Percentiles rank a stretch among this genome's conserved stretches.
Conservation (phyloP, 2,113 vertebrate species). For the Zosterops pallidus region DNA sequence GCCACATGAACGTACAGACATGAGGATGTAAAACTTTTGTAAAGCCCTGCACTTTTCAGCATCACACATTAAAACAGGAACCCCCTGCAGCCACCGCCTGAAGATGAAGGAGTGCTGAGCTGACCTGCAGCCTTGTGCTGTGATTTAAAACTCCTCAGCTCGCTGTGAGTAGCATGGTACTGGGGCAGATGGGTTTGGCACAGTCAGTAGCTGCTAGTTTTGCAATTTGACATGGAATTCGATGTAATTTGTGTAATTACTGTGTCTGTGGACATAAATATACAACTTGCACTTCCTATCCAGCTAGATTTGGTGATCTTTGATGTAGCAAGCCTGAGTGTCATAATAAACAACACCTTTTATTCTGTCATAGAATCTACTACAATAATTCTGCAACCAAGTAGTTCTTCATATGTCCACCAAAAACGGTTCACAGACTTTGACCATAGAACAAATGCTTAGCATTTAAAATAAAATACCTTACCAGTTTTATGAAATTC, state of each 20-base stretch:
- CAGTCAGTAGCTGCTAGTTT: not conserved
- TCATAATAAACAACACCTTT: not conserved
- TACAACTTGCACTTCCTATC: not conserved
- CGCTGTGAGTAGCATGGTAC: fast-evolving
- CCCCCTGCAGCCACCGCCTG: not conserved
- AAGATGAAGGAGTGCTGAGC: not conserved
- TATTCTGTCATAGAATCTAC: not conserved
- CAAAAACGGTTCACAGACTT: not conserved
- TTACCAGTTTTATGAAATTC: not conserved
- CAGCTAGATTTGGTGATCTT: not conserved
- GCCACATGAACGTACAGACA: not conserved
- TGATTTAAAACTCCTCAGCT: not conserved
- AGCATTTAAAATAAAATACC: not conserved
- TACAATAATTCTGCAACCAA: not conserved
- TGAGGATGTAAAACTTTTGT: not conserved
- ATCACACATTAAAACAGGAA: not conserved
- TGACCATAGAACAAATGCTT: not conserved
- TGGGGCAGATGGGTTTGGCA: not conserved
- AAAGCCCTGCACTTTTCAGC: not conserved
- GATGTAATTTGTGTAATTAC: not conserved
- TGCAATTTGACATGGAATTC: not conserved
- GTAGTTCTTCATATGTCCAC: not conserved
- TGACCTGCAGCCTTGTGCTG: not conserved
- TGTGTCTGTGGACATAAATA: not conserved
- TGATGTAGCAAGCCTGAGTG: not conserved